Evolutionary conservation across 2,888 invertebrate genomes (phyloP), one percentile per base, ranked within the genome.

Genomic region (Mythimna impura): DNA sequence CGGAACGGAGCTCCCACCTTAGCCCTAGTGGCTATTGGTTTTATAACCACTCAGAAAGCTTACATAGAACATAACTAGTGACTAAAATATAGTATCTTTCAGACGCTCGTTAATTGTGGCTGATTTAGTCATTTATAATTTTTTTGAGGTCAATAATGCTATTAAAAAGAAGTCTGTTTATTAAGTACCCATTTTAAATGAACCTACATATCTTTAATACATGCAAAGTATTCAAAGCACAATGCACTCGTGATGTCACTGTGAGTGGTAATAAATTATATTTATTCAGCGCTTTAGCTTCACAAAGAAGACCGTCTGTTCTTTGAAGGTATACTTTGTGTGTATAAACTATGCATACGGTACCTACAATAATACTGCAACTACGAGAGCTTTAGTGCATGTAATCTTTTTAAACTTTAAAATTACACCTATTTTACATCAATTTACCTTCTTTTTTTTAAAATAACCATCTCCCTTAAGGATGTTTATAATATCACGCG

Each of bases 341-440:
- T 12, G 5, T 22, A 61, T 12, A 9, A 10, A 20, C 30, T 47
- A 47, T 60, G 8, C 40, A 60, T 40, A 30, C 61, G 17, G 64
- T 57, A 66, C 52, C 54, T 73, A 64, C 80, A 80, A 83, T 76
- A 80, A 83, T 70, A 73, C 43, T 70, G 75, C 47, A 58, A 30
- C 25, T 52, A 58, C 54, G n/a, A 67, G 57, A 63, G 30, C 43
- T 63, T 54, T 20, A 55, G 12, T 25, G 14, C 43, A 14, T 17
- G 12, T 36, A 25, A 34, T 47, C 30, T 6, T 71, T 43, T 55
- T 5, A 20, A 22, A 54, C 12, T 8, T 52, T 68, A n/a, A 70
- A 69, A 40, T 43, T 34, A 34, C 20, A 20, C 17, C 14, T 14
- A 43, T 43, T 43, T 12, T 43, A 14, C 14, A 5, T 40, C 40